Evolutionary conservation across 2,888 invertebrate species (phyloP), one percentile per base, ranked within the genome.

Genomic region (Torymus texanus): DNA sequence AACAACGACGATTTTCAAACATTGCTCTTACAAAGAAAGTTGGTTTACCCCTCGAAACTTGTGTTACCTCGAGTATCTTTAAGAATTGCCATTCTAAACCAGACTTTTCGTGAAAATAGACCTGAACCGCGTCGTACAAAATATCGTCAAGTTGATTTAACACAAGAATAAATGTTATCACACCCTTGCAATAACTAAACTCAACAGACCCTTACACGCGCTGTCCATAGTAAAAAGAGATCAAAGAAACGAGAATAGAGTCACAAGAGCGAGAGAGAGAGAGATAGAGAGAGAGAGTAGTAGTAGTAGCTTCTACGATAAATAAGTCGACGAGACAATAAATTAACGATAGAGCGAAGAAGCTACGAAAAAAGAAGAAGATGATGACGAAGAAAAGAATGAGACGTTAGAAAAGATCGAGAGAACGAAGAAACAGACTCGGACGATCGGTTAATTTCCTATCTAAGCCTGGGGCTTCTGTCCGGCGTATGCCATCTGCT

Each of bases 401-500:
- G 29, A 41, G 13, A 50, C 21, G 21, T 14, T 8, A 16, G n/a
- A 55, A 66, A 12, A 53, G 53, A 8, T 14, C 65, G 58, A 75
- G 56, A 55, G 65, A n/a, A 56, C 12, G 10, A 53, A 12, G 58
- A 41, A 8, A 16, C 11, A 58, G 29, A 13, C 41, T 29, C 29
- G 29, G 29, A 41, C 41, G 41, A 41, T 8, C 8, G 41, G 41
- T 41, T 41, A 41, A 41, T 41, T 41, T 41, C 41, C 41, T 41
- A 41, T 41, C 41, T 41, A 41, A 41, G 75, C 61, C 56, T 71
- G 92, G 83, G 94, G 94, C 90, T 94, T 93, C 90, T 96, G 96
- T 83, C 94, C 95, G 84, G 94, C 93, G 91, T 96, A 96, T 82
- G 96, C 96, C 88, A 96, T 91, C 86, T 94, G 94, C 88, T 96